Conservation (phyloP, 2,888 invertebrate species). For the Enoplolaimus lenunculus region DNA sequence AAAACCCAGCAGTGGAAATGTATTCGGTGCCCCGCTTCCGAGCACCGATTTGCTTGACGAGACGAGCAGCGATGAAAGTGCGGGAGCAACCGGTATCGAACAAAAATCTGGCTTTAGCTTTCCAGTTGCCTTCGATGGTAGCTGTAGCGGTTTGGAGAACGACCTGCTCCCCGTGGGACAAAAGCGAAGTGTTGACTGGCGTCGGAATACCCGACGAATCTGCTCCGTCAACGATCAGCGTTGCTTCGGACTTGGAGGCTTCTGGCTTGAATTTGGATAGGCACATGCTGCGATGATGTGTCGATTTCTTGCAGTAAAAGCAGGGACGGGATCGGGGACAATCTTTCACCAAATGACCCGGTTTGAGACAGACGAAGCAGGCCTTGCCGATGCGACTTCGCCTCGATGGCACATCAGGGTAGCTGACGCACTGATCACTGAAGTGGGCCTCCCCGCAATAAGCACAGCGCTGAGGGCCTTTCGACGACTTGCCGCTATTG, state of each 20-base stretch:
- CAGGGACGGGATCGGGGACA: neutral
- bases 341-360: neutral
- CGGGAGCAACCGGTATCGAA: neutral
- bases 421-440: neutral
- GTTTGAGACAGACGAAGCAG: conserved; percentile 4
- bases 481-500: neutral
- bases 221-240: neutral
- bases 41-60: neutral
- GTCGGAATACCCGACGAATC: neutral
- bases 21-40: neutral
- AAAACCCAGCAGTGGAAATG: neutral
- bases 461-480: neutral
- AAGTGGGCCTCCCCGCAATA: neutral
- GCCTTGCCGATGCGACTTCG: neutral
- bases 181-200: neutral
- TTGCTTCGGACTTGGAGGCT: neutral
- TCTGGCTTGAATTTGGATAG: neutral
- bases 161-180: neutral
- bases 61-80: neutral
- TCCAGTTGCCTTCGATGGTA: neutral
- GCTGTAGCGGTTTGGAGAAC: neutral
- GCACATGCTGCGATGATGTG: conserved; percentile 12
- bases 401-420: neutral
- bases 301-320: conserved; percentile 10
- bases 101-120: neutral